A percentile compares a stretch with the other conserved stretches of the same genome.
Conservation (phyloP, 2,888 invertebrate species). For the Ptychoptera contaminata region DNA sequence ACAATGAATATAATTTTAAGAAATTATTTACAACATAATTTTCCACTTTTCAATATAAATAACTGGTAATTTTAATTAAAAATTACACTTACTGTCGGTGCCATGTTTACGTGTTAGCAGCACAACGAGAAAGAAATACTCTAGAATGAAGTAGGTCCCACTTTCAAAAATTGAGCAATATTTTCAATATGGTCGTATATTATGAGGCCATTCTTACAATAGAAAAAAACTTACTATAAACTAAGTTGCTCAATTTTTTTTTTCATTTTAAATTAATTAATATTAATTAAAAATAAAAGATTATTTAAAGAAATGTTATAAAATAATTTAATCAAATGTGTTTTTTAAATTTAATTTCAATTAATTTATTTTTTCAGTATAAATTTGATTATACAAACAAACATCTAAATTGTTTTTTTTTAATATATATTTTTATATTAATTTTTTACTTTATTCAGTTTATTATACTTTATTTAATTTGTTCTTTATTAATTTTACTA, state of each 20-base stretch:
- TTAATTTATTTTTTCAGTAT: neutral
- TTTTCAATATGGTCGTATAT: no score
- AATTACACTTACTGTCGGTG: conserved; percentile 28
- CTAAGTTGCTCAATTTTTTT: neutral
- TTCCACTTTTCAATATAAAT: neutral
- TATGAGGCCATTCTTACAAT: neutral
- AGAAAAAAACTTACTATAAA: neutral
- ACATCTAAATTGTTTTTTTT: neutral
- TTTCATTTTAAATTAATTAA: no score
- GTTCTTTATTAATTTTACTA: neutral
- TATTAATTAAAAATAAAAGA: no score
- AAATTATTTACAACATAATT: conserved; percentile 1
- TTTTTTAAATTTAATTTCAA: neutral
- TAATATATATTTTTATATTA: neutral
- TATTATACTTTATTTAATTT: neutral
- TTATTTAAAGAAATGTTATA: no score
- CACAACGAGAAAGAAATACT: conserved; percentile 5
- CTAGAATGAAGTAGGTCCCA: neutral
- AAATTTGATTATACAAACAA: neutral
- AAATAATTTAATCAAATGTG: no score
- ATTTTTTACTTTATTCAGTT: neutral
- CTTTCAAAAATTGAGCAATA: neutral
- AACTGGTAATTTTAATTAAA: conserved; percentile 11
- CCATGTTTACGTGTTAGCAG: conserved; percentile 23
- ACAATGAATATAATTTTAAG: neutral